phyloP scores from a whole-genome alignment of 2,797 vertebrate species.

The Epinephelus awoara region DNA sequence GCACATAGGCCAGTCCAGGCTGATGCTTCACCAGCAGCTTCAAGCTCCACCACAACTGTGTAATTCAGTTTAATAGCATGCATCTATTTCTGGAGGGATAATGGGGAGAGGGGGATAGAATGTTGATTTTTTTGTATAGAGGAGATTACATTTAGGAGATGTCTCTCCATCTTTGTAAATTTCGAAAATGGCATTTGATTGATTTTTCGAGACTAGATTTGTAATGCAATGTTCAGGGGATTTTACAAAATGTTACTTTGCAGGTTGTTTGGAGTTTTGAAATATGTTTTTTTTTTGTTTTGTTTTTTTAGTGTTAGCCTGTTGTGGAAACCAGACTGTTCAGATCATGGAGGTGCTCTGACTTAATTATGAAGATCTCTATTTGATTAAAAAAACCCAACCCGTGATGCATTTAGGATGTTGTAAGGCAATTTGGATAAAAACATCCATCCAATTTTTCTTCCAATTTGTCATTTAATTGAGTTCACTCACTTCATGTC shows the following conservation, averaged over 20 bases:
- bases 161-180: neutral
- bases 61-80: neutral
- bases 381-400: conserved; percentile 11
- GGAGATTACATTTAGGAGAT: neutral
- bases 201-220: neutral
- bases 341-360: neutral
- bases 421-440: neutral
- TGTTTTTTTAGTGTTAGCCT: neutral
- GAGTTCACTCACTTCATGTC: neutral
- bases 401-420: neutral
- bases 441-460: neutral
- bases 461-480: neutral
- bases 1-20: neutral
- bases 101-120: neutral
- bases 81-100: neutral
- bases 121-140: neutral
- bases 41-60: neutral
- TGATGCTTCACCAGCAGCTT: neutral
- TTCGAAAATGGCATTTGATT: neutral
- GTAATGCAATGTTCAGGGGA: neutral
- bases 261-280: neutral
- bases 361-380: conserved; percentile 16
- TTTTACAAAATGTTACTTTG: neutral
- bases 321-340: neutral
- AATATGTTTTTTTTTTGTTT: neutral